These are phyloP conservation scores for Dendrocincla fuliginosa DNA, from an alignment of 2,797 vertebrate genomes.

Conservation along the genomic window DNA sequence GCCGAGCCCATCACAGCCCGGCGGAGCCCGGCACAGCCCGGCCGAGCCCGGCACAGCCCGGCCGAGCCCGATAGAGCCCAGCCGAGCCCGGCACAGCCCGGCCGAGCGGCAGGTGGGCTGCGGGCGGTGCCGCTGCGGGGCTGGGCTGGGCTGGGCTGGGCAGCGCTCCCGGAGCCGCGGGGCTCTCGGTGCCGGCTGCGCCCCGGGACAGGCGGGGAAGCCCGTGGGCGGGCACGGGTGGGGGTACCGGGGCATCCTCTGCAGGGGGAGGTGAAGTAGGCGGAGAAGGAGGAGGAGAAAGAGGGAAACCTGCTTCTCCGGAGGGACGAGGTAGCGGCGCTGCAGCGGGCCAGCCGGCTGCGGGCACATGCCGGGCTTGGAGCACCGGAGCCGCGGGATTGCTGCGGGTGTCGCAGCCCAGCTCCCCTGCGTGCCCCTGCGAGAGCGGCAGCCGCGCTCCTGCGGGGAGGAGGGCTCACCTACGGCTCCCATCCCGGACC, in stretches of 20 bases:
- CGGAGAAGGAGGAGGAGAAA: constrained; percentile 17
- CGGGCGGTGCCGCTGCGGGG: not conserved
- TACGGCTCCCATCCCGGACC: not conserved
- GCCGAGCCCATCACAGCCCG: not conserved
- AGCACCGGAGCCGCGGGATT: not conserved
- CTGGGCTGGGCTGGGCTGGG: not conserved
- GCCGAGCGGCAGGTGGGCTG: not conserved
- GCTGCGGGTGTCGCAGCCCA: not conserved
- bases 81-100: not conserved
- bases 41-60: not conserved
- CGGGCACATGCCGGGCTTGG: constrained; percentile 38
- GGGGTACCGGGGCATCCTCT: not conserved
- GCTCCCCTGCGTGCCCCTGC: not conserved
- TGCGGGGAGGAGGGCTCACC: not conserved
- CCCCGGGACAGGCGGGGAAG: not conserved
- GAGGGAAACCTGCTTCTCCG: constrained; percentile 15
- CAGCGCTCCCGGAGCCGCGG: not conserved
- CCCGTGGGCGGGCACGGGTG: not conserved
- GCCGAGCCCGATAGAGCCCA: not conserved
- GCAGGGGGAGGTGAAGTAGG: not conserved
- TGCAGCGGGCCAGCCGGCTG: not conserved
- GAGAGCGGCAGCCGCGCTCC: not conserved
- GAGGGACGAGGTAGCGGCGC: not conserved
- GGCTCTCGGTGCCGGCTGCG: not conserved
- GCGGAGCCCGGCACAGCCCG: not conserved